Conservation (phyloP, 2,113 vertebrate species). For the Cromileptes altivelis region DNA sequence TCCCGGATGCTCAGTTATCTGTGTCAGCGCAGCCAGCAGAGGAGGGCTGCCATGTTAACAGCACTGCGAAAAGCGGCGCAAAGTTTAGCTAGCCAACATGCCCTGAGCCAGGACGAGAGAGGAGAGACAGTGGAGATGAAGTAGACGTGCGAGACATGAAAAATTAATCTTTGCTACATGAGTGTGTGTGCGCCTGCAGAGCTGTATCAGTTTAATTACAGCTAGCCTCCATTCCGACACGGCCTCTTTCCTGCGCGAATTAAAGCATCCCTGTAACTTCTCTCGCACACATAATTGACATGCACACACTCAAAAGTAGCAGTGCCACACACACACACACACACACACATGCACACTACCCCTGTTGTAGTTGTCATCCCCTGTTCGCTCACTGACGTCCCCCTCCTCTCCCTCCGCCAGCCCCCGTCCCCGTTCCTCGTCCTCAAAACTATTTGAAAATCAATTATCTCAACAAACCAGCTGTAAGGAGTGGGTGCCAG, state of each 20-base stretch:
- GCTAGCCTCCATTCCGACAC: constrained; percentile 68
- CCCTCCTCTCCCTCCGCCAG: constrained; percentile 2
- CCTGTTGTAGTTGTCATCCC: constrained; percentile 83
- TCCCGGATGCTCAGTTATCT: constrained; percentile 91
- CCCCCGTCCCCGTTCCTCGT: constrained; percentile 80
- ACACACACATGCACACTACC: constrained; percentile 62
- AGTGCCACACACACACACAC: constrained; percentile 56
- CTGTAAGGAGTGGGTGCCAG: constrained; percentile 92
- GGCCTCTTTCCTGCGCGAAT: constrained; percentile 68
- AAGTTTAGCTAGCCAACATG: constrained; percentile 85
- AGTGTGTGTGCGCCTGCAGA: constrained; percentile 68
- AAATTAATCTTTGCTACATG: constrained; percentile 85
- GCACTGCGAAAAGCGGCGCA: constrained; percentile 82
- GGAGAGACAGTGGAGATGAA: constrained; percentile 72
- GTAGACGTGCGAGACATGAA: constrained; percentile 82
- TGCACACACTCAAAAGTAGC: constrained; percentile 56
- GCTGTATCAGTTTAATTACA: constrained; percentile 78
- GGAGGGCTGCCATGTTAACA: constrained; percentile 88
- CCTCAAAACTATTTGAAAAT: constrained; percentile 96
- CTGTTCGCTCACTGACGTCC: constrained; percentile 27
- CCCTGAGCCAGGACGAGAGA: constrained; percentile 83
- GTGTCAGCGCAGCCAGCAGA: constrained; percentile 88
- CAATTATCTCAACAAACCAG: constrained; percentile 96
- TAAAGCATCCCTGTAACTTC: constrained; percentile 68
- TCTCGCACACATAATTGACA: constrained; percentile 57